These are phyloP conservation scores for Hemiprocne comata DNA, from an alignment of 2,113 vertebrate genomes.

Conservation along the genomic window DNA sequence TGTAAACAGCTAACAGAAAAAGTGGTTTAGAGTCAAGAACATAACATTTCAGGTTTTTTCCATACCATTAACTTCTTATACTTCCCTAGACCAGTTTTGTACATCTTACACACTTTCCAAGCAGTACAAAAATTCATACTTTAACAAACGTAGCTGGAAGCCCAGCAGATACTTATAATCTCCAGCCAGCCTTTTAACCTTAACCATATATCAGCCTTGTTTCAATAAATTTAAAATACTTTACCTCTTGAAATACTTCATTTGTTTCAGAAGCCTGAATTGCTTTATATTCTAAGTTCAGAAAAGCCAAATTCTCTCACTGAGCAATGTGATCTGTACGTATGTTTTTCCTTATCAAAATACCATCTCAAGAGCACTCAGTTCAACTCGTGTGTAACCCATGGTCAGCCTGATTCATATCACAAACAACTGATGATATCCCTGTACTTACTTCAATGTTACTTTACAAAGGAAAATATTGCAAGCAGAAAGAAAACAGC, in stretches of 20 bases:
- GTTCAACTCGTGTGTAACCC: background rate
- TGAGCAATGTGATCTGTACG: fast-evolving
- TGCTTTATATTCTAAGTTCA: background rate
- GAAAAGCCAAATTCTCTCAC: background rate
- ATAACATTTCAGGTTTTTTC: background rate
- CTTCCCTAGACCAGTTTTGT: background rate
- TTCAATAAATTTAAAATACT: background rate
- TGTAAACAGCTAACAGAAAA: background rate
- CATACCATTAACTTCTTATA: background rate
- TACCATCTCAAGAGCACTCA: background rate
- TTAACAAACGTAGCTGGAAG: background rate
- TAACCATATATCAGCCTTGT: background rate
- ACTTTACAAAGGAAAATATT: background rate
- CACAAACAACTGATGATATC: background rate
- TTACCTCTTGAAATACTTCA: background rate
- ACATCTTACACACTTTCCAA: background rate
- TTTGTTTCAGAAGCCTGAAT: background rate
- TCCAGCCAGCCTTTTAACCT: background rate
- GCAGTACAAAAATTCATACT: background rate
- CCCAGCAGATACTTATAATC: background rate
- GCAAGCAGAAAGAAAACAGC: background rate
- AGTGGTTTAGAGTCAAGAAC: background rate
- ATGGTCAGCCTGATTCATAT: background rate
- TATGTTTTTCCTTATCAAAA: background rate
- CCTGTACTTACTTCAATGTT: background rate